Evolutionary conservation across 2,888 invertebrate genomes (phyloP).

Genomic region (Chloroclysta siterata): DNA sequence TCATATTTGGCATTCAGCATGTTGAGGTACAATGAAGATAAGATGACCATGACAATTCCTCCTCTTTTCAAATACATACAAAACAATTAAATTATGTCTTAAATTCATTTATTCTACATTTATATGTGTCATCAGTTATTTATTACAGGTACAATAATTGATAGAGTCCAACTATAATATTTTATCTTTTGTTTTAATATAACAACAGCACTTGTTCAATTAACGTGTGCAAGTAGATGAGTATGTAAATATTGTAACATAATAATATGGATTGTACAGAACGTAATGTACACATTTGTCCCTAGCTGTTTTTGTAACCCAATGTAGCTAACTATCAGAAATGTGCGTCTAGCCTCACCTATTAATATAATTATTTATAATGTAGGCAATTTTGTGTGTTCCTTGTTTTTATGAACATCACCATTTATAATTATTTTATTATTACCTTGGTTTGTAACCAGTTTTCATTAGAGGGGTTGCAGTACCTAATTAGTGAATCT

Average conservation of each 20-base stretch:
- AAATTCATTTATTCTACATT: not conserved
- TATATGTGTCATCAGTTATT: not conserved
- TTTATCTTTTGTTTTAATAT: slow-evolving; percentile 1
- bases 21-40: not conserved
- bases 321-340: slow-evolving; percentile 1
- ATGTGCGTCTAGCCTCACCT: not conserved
- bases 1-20: not conserved
- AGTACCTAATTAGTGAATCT: not conserved
- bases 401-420: not conserved
- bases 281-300: slow-evolving; percentile 22
- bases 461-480: slow-evolving; percentile 3
- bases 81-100: not conserved
- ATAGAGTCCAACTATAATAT: not conserved
- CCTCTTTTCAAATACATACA: not conserved
- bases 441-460: not conserved
- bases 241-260: slow-evolving; percentile 53
- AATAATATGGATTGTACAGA: slow-evolving; percentile 28
- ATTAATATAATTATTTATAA: not conserved
- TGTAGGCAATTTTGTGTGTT: not conserved
- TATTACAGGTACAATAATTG: not conserved
- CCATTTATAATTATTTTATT: not conserved
- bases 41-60: slow-evolving; percentile 4
- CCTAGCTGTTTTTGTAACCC: not conserved
- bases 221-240: slow-evolving; percentile 12
- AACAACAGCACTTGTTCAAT: slow-evolving; percentile 5